Evolutionary conservation across 2,888 invertebrate genomes (phyloP).

Genomic region (Thereva unica): DNA sequence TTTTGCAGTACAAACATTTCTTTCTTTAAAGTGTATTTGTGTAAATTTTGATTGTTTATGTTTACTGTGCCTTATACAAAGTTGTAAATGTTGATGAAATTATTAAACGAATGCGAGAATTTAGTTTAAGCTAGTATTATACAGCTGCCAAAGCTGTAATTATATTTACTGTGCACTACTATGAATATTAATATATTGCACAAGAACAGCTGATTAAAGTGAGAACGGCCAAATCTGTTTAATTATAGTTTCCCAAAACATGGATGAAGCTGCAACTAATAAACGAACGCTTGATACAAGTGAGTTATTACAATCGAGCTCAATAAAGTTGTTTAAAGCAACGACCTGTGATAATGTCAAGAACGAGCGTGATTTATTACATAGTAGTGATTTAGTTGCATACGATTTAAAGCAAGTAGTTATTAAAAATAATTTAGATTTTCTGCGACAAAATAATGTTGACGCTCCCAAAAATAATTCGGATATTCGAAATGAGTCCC

Average conservation of each 20-base stretch:
- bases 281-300: conserved; percentile 39
- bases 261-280: conserved; percentile 19
- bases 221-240: neutral
- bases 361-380: conserved; percentile 45
- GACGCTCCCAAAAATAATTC: conserved; percentile 30
- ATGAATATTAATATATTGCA: too few relatives aligned
- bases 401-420: conserved; percentile 47
- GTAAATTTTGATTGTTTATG: neutral
- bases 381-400: conserved; percentile 45
- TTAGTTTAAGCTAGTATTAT: too few relatives aligned
- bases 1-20: too few relatives aligned
- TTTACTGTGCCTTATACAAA: too few relatives aligned
- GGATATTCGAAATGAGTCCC: conserved; percentile 37
- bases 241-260: neutral
- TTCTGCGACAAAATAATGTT: conserved; percentile 38
- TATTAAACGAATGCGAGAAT: too few relatives aligned
- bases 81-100: too few relatives aligned
- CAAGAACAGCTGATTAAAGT: too few relatives aligned
- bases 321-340: conserved; percentile 36
- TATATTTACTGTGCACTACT: too few relatives aligned
- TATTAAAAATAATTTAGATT: conserved; percentile 46
- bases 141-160: too few relatives aligned
- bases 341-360: conserved; percentile 47
- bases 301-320: conserved; percentile 35
- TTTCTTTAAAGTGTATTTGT: neutral